Evolutionary conservation across 2,797 vertebrate genomes (phyloP).

Genomic region (Molossus alvarezi): DNA sequence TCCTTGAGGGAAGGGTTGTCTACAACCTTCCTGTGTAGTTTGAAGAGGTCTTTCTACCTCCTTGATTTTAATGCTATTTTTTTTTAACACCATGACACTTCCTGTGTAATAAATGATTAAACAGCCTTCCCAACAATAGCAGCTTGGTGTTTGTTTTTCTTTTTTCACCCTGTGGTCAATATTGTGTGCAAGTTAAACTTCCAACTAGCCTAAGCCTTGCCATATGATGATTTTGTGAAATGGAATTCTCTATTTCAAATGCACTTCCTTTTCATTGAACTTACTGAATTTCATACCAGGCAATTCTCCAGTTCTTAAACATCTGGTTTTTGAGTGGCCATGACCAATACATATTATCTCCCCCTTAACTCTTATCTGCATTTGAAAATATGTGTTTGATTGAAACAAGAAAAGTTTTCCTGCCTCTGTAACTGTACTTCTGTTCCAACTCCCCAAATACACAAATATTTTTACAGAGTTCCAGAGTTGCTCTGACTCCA

Average conservation of each 20-base stretch:
- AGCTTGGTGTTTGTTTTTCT: not conserved
- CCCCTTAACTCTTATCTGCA: not conserved
- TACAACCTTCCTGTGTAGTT: not conserved
- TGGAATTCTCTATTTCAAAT: conserved; percentile 41
- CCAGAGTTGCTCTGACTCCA: conserved; percentile 1
- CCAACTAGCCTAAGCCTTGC: conserved; percentile 15
- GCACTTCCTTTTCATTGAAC: conserved; percentile 39
- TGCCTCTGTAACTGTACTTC: not conserved
- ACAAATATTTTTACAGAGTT: conserved; percentile 23
- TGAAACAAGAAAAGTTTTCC: not conserved
- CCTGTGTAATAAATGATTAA: conserved; percentile 57
- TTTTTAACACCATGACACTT: not conserved
- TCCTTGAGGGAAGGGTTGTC: not conserved
- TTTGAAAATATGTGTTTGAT: conserved; percentile 41
- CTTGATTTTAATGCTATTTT: not conserved
- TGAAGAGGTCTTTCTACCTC: not conserved
- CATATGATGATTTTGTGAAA: conserved; percentile 31
- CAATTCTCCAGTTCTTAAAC: not conserved
- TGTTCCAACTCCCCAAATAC: not conserved
- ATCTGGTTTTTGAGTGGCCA: conserved; percentile 45
- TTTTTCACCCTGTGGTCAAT: not conserved
- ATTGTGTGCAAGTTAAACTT: conserved; percentile 35
- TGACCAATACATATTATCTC: not conserved
- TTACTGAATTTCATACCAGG: not conserved
- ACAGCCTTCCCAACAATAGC: not conserved